Percentiles rank a stretch among this genome's conserved stretches.
Evolutionary conservation across 2,888 invertebrate species (phyloP).

Genomic region (Platycheirus albimanus): DNA sequence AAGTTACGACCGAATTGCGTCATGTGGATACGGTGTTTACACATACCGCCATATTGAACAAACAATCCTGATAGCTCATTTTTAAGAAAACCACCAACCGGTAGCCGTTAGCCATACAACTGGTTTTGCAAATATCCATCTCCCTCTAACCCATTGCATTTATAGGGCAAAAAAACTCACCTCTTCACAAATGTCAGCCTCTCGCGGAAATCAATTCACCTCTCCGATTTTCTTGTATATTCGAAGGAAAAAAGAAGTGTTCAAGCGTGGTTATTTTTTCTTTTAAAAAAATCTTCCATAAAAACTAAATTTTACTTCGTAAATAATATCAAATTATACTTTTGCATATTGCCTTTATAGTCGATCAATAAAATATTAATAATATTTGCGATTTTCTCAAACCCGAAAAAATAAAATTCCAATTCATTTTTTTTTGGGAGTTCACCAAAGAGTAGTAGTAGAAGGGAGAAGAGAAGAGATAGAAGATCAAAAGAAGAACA

Average conservation of each 20-base stretch:
- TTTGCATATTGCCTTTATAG: conserved; percentile 40
- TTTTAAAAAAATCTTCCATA: conserved; percentile 59
- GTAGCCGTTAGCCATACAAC: conserved; percentile 61
- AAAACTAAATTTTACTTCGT: conserved; percentile 59
- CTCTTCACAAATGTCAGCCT: conserved; percentile 72
- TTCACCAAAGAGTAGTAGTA: conserved; percentile 58
- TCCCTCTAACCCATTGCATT: conserved; percentile 46
- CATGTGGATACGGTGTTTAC: too few relatives aligned
- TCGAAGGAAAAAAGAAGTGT: conserved; percentile 71
- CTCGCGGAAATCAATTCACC: conserved; percentile 72
- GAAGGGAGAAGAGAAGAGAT: conserved; percentile 50
- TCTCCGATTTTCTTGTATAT: conserved; percentile 74
- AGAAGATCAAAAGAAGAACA: conserved; percentile 55
- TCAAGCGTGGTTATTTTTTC: conserved; percentile 75
- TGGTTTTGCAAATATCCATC: conserved; percentile 37
- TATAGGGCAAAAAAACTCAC: conserved; percentile 42
- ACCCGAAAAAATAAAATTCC: conserved; percentile 56
- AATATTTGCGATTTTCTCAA: conserved; percentile 37
- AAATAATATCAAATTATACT: conserved; percentile 38
- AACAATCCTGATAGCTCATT: not conserved
- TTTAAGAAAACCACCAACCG: conserved; percentile 45
- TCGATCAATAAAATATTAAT: conserved; percentile 28
- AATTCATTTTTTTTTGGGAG: conserved; percentile 72
- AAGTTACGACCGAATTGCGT: too few relatives aligned
- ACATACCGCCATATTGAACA: too few relatives aligned